phyloP scores from a whole-genome alignment of 1,140 invertebrate species.

The Muscidifurax raptorellus region DNA sequence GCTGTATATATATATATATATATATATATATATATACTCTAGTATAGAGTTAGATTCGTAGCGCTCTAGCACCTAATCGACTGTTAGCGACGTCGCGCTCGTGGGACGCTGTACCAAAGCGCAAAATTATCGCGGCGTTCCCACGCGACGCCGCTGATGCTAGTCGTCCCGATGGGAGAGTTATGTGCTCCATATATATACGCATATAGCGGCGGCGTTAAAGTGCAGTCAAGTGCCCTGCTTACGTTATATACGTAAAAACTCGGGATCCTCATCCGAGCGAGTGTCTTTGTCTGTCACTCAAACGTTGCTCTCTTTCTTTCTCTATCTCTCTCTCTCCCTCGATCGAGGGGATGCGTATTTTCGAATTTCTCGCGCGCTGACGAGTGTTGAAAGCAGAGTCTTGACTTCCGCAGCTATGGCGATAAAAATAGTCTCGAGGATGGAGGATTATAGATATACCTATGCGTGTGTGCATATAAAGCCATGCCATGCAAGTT shows the following conservation, averaged over 20 bases:
- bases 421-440: background rate
- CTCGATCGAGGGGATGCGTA: background rate
- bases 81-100: background rate
- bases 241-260: background rate
- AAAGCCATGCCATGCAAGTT: no score
- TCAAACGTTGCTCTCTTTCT: background rate
- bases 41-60: background rate
- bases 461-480: no score
- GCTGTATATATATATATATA: no score
- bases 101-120: constrained; percentile 5
- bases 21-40: no score
- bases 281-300: background rate
- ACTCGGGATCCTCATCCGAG: background rate
- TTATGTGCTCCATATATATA: background rate
- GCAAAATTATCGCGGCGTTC: constrained; percentile 26
- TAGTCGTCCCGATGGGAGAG: background rate
- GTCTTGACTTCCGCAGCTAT: background rate
- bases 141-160: constrained; percentile 22
- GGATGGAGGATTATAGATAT: background rate
- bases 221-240: background rate
- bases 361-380: background rate
- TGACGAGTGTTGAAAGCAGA: background rate
- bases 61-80: constrained; percentile 1
- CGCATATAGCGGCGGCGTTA: background rate
- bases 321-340: no score